These are phyloP conservation scores for Aphaenogaster floridana DNA, from an alignment of 1,140 invertebrate genomes.

Conservation along the genomic window DNA sequence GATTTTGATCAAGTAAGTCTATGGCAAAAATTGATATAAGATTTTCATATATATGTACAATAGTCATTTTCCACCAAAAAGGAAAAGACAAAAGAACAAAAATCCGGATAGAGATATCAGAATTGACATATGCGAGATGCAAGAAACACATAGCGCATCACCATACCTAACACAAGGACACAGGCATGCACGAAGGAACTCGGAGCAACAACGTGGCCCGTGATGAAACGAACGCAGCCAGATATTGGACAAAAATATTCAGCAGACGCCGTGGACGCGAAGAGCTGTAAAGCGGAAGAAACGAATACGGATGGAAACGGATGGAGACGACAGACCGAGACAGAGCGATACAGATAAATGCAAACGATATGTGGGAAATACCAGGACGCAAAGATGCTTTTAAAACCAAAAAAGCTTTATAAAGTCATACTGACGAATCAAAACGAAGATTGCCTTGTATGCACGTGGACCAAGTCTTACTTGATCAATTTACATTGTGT, in stretches of 20 bases:
- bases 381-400: conserved; percentile 79
- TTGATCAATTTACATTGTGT: conserved; percentile 86
- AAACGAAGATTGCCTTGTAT: conserved; percentile 51
- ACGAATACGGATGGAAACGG: conserved; percentile 14
- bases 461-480: conserved; percentile 84
- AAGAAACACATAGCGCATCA: conserved; percentile 27
- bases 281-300: conserved; percentile 60
- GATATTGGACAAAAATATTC: conserved; percentile 60
- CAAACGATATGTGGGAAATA: conserved; percentile 82
- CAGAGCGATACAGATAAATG: conserved; percentile 60
- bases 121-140: background rate
- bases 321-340: conserved; percentile 30
- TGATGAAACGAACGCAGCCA: conserved; percentile 4
- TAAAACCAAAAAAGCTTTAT: conserved; percentile 36
- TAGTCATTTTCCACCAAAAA: conserved; percentile 21
- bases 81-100: conserved; percentile 11
- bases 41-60: conserved; percentile 50
- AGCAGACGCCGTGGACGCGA: conserved; percentile 45
- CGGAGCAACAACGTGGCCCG: background rate
- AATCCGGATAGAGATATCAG: conserved; percentile 26
- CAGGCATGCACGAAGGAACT: conserved; percentile 23
- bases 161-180: conserved; percentile 23
- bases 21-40: conserved; percentile 75
- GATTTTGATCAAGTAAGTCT: conserved; percentile 87
- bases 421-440: conserved; percentile 54